Conservation (phyloP, 2,888 invertebrate species). For the Mimumesa dahlbomi region DNA sequence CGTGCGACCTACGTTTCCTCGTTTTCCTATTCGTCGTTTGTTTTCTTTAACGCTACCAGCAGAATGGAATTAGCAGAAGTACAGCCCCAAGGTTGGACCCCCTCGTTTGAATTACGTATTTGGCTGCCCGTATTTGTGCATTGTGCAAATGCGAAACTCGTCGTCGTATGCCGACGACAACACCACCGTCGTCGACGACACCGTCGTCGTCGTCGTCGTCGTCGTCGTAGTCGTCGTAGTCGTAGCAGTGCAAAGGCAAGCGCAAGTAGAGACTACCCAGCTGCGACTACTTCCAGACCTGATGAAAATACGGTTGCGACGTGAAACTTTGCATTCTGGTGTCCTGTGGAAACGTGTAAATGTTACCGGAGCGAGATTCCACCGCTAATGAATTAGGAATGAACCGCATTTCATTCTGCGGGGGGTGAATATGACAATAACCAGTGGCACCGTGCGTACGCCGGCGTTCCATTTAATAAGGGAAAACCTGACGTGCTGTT, state of each 20-base stretch:
- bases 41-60: slow-evolving; percentile 23
- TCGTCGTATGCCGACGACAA: slow-evolving; percentile 25
- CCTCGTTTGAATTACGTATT: slow-evolving; percentile 57
- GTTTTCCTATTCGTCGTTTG: neutral
- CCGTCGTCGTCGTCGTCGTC: slow-evolving; percentile 8
- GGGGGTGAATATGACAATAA: slow-evolving; percentile 30
- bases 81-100: slow-evolving; percentile 40
- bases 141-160: slow-evolving; percentile 61
- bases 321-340: slow-evolving; percentile 46
- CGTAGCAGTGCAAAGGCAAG: slow-evolving; percentile 13
- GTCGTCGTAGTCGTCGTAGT: slow-evolving; percentile 10
- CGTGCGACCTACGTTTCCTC: neutral
- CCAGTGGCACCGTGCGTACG: neutral
- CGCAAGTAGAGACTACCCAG: slow-evolving; percentile 14
- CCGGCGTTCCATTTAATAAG: neutral
- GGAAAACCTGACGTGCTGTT: neutral
- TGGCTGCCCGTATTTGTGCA: slow-evolving; percentile 58
- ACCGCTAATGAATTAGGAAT: slow-evolving; percentile 59
- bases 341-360: slow-evolving; percentile 57
- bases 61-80: slow-evolving; percentile 52
- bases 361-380: slow-evolving; percentile 56
- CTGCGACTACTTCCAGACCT: slow-evolving; percentile 47
- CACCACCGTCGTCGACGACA: slow-evolving; percentile 14
- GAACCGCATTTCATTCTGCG: slow-evolving; percentile 27
- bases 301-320: slow-evolving; percentile 55